Base-by-base conservation (phyloP, 2,888 invertebrate genomes). In the Scaptomyza caliginosa region DNA sequence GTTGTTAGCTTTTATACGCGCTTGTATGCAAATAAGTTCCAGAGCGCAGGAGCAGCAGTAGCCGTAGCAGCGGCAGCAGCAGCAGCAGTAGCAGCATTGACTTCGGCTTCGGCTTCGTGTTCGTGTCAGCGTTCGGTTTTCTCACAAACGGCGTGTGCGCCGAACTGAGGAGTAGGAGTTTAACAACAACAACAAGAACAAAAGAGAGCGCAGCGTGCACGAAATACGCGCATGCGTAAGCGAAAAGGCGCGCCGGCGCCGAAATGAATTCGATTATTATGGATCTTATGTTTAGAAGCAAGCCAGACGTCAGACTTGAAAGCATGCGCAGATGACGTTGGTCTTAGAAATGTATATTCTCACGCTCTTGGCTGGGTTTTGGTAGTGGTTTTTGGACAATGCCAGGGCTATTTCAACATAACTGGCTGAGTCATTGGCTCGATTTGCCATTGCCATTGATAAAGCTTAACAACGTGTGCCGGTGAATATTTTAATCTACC, bases 1-100 rank as follows among this genome's bases (percentile, higher is more conserved):
- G 76, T 70, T 77, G 71, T 67, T 69, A 77, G 88, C 85, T 88
- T 80, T 89, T 89, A 87, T 90, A 90, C 88, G 78, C 71, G 72
- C 59, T 34, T 50, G 64, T 68, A 67, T 67, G 66, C 57, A 77
- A 79, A 67, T 71, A 45, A 30, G 32, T 36, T 46, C 51, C 50
- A 70, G 52, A 66, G 68, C 74, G 62, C 71, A 74, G 64, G 58
- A 72, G 69, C 70, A 56, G 70, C 49, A 39, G 38, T 19, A 40
- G 40, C 40, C 23, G 16, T 16, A 10, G 10, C 39, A 7, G 13
- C 40, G 10, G 13, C 13, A 63, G 68, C 68, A 42, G 16, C 24
- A 10, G 10, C 39, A 7, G 13, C 40, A 13, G 13, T 10, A 63
- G 68, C 68, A 55, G 55, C 48, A 40, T 34, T 21, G 36, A 13